These are phyloP conservation scores for Botia almorhae DNA, from an alignment of 2,797 vertebrate genomes.

Conservation along the genomic window DNA sequence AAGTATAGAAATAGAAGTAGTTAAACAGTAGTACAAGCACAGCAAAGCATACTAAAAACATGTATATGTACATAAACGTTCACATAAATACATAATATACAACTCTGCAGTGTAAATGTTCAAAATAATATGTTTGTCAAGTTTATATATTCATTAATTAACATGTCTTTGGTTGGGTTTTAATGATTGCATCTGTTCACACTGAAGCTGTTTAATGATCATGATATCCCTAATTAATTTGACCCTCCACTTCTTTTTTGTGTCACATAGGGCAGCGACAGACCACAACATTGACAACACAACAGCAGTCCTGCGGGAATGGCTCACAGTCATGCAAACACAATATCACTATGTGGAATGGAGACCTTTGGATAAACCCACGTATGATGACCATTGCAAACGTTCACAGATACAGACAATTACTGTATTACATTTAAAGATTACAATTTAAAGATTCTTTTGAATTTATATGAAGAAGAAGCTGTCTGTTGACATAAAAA, in stretches of 20 bases:
- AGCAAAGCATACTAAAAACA: no score
- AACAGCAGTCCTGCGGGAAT: conserved; percentile 86
- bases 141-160: no score
- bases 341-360: conserved; percentile 87
- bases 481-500: neutral
- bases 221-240: neutral
- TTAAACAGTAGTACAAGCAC: no score
- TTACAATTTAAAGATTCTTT: neutral
- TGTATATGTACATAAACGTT: neutral
- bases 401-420: neutral
- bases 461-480: neutral
- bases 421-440: neutral
- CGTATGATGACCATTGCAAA: conserved; percentile 71
- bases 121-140: no score
- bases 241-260: neutral
- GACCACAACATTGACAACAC: conserved; percentile 95
- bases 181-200: neutral
- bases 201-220: neutral
- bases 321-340: conserved; percentile 85
- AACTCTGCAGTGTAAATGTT: neutral
- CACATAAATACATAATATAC: neutral
- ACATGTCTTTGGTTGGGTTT: neutral
- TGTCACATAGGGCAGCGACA: conserved; percentile 84
- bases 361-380: conserved; percentile 86
- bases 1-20: no score